Base-by-base conservation (phyloP, 2,888 invertebrate species). In the Melinaea menophilus region DNA sequence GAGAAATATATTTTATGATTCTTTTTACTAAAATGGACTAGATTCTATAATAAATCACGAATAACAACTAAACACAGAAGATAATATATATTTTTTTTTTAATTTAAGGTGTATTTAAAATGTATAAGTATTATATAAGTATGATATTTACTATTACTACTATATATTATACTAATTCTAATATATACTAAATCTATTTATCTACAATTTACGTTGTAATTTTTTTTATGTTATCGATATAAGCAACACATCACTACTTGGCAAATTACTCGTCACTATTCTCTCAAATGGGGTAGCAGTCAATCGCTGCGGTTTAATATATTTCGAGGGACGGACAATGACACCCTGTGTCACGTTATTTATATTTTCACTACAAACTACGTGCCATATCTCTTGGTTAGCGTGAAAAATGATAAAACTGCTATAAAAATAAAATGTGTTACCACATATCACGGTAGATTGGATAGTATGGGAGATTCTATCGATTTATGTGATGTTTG, bases 241-340 rank as follows among this genome's bases (percentile, higher is more conserved):
- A 12, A 33, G 9, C 13, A 31, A 59, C 73, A 67, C 45, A 22
- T 22, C 78, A 74, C 76, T 68, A 66, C 75, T 70, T 63, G 65
- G 22, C 71, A 75, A 77, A 74, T 63, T 61, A 80, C 80, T 80
- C 80, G 82, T 86, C 84, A 85, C 77, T 79, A 72, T 72, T 73
- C 56, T 69, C 68, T 55, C 62, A 64, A 73, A 68, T 74, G 74
- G 81, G 83, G 83, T 75, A 22, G 80, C 81, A 87, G 87, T 87
- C 86, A 85, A 88, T 88, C 81, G 80, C 78, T 83, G 88, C 73
- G 86, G 88, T 86, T 85, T 85, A 81, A 83, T 84, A 81, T 81
- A 83, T 84, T 82, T 82, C 77, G 79, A 80, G 81, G 74, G 79
- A 79, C 74, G 80, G 80, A 79, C 77, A 80, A 74, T 81, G 85